phyloP scores from a whole-genome alignment of 2,797 vertebrate genomes.

The Alfaro cultratus region DNA sequence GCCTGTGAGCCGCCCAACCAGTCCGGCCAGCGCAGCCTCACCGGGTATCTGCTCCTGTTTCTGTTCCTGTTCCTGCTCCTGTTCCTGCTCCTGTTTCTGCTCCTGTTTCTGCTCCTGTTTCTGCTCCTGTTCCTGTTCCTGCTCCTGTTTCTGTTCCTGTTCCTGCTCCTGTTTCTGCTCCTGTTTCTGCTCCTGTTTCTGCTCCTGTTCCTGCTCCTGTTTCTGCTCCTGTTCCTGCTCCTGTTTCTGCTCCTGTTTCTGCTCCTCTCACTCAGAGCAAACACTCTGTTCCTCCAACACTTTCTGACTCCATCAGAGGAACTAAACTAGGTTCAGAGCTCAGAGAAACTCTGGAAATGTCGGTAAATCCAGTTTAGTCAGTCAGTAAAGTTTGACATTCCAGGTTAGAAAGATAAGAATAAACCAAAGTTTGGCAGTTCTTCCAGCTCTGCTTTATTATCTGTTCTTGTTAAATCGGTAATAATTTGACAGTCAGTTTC shows the following conservation, averaged over 20 bases:
- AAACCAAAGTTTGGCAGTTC: neutral
- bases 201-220: no score
- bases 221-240: neutral
- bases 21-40: conserved; percentile 53
- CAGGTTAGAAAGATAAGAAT: neutral
- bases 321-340: neutral
- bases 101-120: neutral
- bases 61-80: no score
- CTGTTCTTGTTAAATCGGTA: neutral
- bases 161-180: neutral
- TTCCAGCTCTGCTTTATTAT: neutral
- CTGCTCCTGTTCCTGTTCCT: no score
- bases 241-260: neutral
- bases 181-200: neutral
- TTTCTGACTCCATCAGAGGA: conserved; percentile 8
- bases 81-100: no score
- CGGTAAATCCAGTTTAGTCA: neutral
- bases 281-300: neutral
- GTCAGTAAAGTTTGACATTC: neutral
- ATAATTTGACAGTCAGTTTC: neutral
- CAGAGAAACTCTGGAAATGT: neutral
- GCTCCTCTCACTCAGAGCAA: conserved; percentile 7
- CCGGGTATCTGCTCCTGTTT: neutral
- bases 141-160: neutral
- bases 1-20: conserved; percentile 53